Base-by-base conservation (phyloP, 2,797 vertebrate species). In the Gymnodraco acuticeps region DNA sequence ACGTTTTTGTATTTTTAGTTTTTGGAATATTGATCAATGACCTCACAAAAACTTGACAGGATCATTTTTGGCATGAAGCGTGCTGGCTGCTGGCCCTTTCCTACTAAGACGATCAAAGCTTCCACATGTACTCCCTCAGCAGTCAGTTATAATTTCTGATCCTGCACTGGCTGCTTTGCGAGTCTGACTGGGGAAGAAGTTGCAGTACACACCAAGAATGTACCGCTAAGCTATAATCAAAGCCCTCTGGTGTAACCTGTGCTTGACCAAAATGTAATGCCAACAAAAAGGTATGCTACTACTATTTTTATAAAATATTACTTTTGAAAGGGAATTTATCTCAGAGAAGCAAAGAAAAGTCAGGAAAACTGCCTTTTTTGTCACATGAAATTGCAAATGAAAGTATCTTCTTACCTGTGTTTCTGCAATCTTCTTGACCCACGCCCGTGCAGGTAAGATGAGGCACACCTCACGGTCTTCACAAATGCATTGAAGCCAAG, bases 101-200 rank as follows among this genome's bases (percentile, higher is more conserved):
- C 50, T 33, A 54, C 31, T 10, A 14, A 73, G 69, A 33, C 50
- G 64, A 87, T 85, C 75, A 88, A 83, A 86, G 77, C 56, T 80
- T 80, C 74, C 87, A 89, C 80, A 84, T 87, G 84, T 86, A 8
- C 55, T 65, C 80, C 50, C 66, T 54, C 69, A 66, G 78, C 72
- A 46, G 77, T 70, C 62, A 53, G 43, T 79, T 85, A 85, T 74
- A 76, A 79, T 72, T 67, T 78, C 63, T 64, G 67, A 80, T 65
- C 60, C 58, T 72, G 65, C 78, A 66, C 13, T n/a, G 52, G 61
- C 77, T 68, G 63, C 74, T 73, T 1, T 52, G 13, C 38, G 62
- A 20, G 45, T 72, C 60, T 70, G 73, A 77, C 61, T 45, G 55
- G 65, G 75, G 84, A 87, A 84, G 71, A 88, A 87, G 77, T 86